Conservation (phyloP, 2,113 vertebrate species). For the Gobius niger region DNA sequence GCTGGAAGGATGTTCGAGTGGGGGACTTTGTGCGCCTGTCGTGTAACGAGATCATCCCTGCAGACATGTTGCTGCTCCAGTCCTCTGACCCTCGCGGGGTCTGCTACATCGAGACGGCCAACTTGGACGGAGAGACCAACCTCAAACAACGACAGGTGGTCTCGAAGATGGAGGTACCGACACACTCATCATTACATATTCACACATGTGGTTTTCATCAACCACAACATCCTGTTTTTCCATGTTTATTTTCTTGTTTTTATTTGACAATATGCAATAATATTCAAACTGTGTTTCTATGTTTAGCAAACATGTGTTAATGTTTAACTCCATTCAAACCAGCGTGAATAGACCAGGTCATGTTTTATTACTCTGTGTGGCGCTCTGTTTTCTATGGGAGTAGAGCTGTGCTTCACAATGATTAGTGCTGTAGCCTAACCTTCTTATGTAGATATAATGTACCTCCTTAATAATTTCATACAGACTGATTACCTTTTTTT, state of each 20-base stretch:
- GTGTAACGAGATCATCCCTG: constrained; percentile 90
- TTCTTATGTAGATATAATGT: not conserved
- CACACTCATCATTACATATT: not conserved
- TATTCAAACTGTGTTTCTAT: not conserved
- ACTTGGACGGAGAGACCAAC: constrained; percentile 94
- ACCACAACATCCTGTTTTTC: not conserved
- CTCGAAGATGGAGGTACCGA: constrained; percentile 80
- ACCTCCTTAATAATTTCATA: not conserved
- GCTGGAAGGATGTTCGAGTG: constrained; percentile 89
- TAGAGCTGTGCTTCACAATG: not conserved
- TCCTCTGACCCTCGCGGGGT: constrained; percentile 88
- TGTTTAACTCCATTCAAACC: not conserved
- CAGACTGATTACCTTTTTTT: constrained; percentile 17
- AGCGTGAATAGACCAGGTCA: not conserved
- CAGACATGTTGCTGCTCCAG: constrained; percentile 90
- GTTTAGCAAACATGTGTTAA: not conserved
- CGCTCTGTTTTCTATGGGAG: not conserved
- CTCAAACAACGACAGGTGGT: constrained; percentile 93
- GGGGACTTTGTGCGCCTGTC: constrained; percentile 89
- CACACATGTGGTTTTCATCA: not conserved
- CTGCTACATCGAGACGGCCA: constrained; percentile 91
- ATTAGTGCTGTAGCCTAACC: not conserved
- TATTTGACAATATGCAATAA: not conserved
- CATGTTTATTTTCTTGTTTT: no score
- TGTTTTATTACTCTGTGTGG: not conserved